Percentiles rank a stretch among this genome's conserved stretches.
Conservation (phyloP, 2,113 vertebrate genomes). For the Tichodroma muraria region DNA sequence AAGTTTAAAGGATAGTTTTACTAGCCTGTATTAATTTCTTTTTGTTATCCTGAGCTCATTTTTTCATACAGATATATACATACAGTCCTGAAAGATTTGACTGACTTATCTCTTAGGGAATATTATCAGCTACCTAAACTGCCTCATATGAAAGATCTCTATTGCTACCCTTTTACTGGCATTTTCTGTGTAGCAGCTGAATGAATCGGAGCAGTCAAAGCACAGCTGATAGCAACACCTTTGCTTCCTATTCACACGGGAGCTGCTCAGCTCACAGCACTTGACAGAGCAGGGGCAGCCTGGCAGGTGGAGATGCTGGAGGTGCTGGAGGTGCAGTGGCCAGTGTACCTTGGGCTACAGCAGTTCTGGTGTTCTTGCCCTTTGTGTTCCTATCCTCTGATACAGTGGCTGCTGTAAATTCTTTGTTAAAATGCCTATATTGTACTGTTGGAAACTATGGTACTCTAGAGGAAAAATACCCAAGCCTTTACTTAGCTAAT, state of each 20-base stretch:
- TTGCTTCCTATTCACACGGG: neutral
- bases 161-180: neutral
- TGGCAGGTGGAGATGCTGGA: neutral
- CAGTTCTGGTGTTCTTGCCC: neutral
- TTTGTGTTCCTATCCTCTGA: too few relatives aligned
- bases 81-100: neutral
- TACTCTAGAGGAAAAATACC: neutral
- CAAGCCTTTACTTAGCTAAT: neutral
- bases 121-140: neutral
- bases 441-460: neutral
- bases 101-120: neutral
- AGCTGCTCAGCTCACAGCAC: neutral
- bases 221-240: neutral
- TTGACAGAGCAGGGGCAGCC: too few relatives aligned
- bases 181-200: neutral
- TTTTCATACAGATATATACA: neutral
- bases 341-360: neutral
- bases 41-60: neutral
- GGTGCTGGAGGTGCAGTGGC: rapidly evolving
- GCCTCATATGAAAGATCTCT: neutral
- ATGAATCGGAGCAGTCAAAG: neutral
- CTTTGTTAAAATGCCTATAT: neutral
- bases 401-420: neutral
- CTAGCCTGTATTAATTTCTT: neutral
- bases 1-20: neutral